Evolutionary conservation across 2,113 vertebrate genomes (phyloP).

Genomic region (Pipra filicauda): DNA sequence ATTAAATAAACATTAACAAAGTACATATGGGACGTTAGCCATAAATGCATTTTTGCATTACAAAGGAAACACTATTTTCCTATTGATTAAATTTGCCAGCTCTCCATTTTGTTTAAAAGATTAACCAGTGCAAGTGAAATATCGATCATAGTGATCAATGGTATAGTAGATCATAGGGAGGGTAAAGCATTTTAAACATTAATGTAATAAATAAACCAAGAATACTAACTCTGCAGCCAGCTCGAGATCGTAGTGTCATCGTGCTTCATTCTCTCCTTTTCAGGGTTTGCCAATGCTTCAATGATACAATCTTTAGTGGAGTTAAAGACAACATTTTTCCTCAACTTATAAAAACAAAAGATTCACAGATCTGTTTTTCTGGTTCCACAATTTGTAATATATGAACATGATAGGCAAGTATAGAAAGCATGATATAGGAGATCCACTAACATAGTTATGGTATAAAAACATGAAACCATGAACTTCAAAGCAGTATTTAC

Average conservation of each 20-base stretch:
- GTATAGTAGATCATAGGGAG: background rate
- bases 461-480: background rate
- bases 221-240: constrained; percentile 94
- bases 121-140: background rate
- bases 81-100: background rate
- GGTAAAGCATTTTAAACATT: background rate
- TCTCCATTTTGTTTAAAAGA: background rate
- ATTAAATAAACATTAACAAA: background rate
- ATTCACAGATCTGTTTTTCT: background rate
- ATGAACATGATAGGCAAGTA: background rate
- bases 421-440: background rate
- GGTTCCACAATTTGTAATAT: background rate
- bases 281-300: constrained; percentile 96
- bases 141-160: background rate
- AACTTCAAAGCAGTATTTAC: background rate
- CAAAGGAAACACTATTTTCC: background rate
- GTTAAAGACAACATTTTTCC: constrained; percentile 72
- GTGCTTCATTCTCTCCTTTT: constrained; percentile 99
- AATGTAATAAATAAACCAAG: background rate
- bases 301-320: constrained; percentile 91
- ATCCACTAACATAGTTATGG: background rate
- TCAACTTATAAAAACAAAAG: background rate
- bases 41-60: background rate
- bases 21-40: background rate
- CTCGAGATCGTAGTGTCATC: constrained; percentile 97